Percentiles rank a stretch among this genome's conserved stretches.
Evolutionary conservation across 2,797 vertebrate species (phyloP).

Genomic region (Ispidina picta): DNA sequence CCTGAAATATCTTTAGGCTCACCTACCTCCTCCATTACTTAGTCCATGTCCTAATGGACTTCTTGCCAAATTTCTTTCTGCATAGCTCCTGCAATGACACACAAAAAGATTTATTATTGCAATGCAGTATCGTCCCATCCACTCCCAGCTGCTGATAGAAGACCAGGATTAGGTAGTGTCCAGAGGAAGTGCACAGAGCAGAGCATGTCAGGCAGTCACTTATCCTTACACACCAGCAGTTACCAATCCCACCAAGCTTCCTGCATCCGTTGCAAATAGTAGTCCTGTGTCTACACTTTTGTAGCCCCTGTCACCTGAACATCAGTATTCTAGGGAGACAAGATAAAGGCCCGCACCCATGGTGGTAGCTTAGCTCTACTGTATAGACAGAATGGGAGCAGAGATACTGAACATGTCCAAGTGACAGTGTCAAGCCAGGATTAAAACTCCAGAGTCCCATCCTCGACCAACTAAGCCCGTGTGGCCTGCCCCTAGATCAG

Average conservation of each 20-base stretch:
- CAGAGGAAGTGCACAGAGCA: slow-evolving; percentile 60
- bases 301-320: slow-evolving; percentile 59
- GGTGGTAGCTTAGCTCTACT: slow-evolving; percentile 55
- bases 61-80: slow-evolving; percentile 72
- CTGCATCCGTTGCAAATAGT: slow-evolving; percentile 40
- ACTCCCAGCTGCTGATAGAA: slow-evolving; percentile 18
- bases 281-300: slow-evolving; percentile 28
- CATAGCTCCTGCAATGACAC: slow-evolving; percentile 72
- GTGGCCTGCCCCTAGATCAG: slow-evolving; percentile 60
- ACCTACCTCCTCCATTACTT: slow-evolving; percentile 79
- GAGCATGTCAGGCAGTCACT: slow-evolving; percentile 61
- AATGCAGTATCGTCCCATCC: not conserved
- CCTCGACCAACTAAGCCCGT: slow-evolving; percentile 49
- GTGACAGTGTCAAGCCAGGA: slow-evolving; percentile 64
- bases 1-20: not conserved
- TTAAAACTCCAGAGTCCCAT: slow-evolving; percentile 67
- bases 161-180: slow-evolving; percentile 36
- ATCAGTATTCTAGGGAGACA: slow-evolving; percentile 43
- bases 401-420: slow-evolving; percentile 61
- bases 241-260: slow-evolving; percentile 63
- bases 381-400: slow-evolving; percentile 67
- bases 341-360: slow-evolving; percentile 60
- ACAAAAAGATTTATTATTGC: not conserved
- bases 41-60: slow-evolving; percentile 66
- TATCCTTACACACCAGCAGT: slow-evolving; percentile 75